Conservation (phyloP, 2,888 invertebrate species). For the Biston stratarius region DNA sequence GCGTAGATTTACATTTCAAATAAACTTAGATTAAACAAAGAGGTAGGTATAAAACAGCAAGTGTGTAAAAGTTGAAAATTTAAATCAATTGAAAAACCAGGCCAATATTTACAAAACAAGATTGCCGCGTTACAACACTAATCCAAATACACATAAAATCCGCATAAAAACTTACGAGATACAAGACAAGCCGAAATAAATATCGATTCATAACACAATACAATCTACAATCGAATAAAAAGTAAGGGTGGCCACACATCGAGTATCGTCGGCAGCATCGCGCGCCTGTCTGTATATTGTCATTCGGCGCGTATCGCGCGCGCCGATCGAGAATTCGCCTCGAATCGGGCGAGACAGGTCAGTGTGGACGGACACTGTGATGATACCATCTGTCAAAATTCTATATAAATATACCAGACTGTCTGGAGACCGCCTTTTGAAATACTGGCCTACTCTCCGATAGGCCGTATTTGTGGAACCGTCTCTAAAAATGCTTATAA, state of each 20-base stretch:
- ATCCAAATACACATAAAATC: slow-evolving; percentile 51
- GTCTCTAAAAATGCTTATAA: background rate
- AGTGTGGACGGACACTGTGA: slow-evolving; percentile 57
- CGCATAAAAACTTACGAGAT: slow-evolving; percentile 67
- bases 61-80: slow-evolving; percentile 1
- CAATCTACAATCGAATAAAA: slow-evolving; percentile 80
- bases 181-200: slow-evolving; percentile 74
- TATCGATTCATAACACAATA: slow-evolving; percentile 84
- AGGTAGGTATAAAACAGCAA: background rate
- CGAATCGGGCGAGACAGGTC: slow-evolving; percentile 64
- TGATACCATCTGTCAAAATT: slow-evolving; percentile 73
- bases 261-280: slow-evolving; percentile 68
- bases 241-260: slow-evolving; percentile 78
- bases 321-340: slow-evolving; percentile 64
- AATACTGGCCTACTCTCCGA: slow-evolving; percentile 20
- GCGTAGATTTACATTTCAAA: background rate
- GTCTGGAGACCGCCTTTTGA: slow-evolving; percentile 37
- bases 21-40: background rate
- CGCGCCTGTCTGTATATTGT: slow-evolving; percentile 75
- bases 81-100: slow-evolving; percentile 2
- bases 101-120: slow-evolving; percentile 16
- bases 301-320: slow-evolving; percentile 68
- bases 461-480: slow-evolving; percentile 10
- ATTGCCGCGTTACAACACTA: slow-evolving; percentile 44
- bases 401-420: slow-evolving; percentile 42